Evolutionary conservation across 2,113 vertebrate genomes (phyloP).

Genomic region (Saiga tatarica): DNA sequence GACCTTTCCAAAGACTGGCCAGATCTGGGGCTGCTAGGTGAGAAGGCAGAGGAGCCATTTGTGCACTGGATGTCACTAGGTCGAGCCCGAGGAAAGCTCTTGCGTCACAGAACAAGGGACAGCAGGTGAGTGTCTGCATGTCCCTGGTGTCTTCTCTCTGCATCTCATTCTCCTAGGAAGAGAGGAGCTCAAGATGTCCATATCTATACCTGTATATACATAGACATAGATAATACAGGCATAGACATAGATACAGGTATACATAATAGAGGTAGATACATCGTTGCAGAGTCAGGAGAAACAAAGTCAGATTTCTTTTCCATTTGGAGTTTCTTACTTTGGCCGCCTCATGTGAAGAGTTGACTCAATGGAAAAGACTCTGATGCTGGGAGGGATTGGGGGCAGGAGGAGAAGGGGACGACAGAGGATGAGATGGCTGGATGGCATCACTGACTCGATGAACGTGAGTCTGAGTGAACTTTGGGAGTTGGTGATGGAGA

Average conservation of each 20-base stretch:
- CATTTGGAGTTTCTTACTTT: neutral
- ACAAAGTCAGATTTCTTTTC: neutral
- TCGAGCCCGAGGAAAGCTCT: neutral
- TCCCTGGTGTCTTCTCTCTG: neutral
- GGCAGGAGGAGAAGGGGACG: too few species aligned
- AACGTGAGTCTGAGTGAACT: too few species aligned
- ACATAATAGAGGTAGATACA: neutral
- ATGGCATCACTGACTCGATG: too few species aligned
- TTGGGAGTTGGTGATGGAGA: too few species aligned
- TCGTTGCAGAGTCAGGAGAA: neutral
- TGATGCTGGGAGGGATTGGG: too few species aligned
- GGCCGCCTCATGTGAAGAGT: too few species aligned
- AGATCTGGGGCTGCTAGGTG: neutral
- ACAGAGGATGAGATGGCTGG: too few species aligned
- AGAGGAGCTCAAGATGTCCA: neutral
- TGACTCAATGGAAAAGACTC: too few species aligned
- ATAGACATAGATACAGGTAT: neutral
- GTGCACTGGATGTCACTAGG: neutral
- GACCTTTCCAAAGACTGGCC: neutral
- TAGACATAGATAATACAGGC: neutral
- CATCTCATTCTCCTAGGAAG: neutral
- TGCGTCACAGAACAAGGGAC: neutral
- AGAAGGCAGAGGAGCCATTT: rapidly evolving
- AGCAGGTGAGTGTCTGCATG: neutral
- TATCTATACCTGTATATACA: neutral